These are phyloP conservation scores for Reticulitermes lucifugus DNA, from an alignment of 2,888 invertebrate genomes.

Conservation along the genomic window DNA sequence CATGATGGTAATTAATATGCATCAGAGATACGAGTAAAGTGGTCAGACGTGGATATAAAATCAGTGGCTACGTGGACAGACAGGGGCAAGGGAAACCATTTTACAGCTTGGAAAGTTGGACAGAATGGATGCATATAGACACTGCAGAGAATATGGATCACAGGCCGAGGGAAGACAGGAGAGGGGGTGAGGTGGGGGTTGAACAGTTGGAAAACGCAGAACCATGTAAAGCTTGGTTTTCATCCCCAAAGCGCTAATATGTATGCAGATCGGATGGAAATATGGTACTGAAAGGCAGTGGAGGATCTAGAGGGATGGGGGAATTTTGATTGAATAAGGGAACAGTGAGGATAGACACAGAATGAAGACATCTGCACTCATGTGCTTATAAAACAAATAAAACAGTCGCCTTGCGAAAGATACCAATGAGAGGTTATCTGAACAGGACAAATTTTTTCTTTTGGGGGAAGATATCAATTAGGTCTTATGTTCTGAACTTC, in stretches of 20 bases:
- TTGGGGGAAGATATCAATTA: no score
- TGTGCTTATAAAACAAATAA: no score
- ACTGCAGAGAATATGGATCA: background rate
- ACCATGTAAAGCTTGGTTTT: conserved; percentile 28
- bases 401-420: no score
- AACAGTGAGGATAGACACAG: background rate
- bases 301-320: background rate
- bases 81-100: background rate
- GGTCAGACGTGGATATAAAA: background rate
- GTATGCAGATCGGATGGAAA: conserved; percentile 47
- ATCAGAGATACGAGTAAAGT: background rate
- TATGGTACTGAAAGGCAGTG: conserved; percentile 42
- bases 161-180: no score
- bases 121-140: background rate
- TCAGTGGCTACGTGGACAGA: background rate
- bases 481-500: no score
- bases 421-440: no score
- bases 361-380: no score
- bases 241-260: conserved; percentile 43
- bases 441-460: no score
- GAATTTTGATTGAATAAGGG: conserved; percentile 8
- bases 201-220: conserved; percentile 21
- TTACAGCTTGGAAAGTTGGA: conserved; percentile 7
- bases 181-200: background rate
- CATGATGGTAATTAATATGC: background rate